Evolutionary conservation across 2,888 invertebrate species (phyloP).

Genomic region (Drosophila neonasuta): DNA sequence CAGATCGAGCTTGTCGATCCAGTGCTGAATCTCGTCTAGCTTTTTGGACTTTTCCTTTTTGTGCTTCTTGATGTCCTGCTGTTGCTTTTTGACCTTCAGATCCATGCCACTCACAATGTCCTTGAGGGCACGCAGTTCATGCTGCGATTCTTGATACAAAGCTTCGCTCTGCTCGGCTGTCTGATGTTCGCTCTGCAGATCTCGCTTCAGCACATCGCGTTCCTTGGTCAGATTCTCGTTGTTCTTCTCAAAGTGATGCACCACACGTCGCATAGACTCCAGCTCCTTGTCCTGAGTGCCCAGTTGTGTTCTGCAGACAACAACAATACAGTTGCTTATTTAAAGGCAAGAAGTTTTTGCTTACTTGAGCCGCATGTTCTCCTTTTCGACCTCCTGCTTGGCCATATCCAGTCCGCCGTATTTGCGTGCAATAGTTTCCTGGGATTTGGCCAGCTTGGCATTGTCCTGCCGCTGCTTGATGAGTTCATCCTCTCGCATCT

Average conservation of each 20-base stretch:
- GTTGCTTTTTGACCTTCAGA: constrained; percentile 74
- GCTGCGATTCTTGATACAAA: constrained; percentile 76
- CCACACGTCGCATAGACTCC: constrained; percentile 78
- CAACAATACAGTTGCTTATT: neutral
- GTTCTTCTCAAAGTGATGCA: constrained; percentile 78
- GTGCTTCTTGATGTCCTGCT: constrained; percentile 70
- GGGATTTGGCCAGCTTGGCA: constrained; percentile 76
- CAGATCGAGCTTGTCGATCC: constrained; percentile 79
- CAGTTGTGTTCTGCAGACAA: constrained; percentile 69
- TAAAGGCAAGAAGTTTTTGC: neutral
- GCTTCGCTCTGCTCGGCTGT: constrained; percentile 62
- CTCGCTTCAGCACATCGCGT: constrained; percentile 78
- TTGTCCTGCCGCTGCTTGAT: constrained; percentile 80
- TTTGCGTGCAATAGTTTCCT: constrained; percentile 79
- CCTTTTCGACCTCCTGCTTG: constrained; percentile 74
- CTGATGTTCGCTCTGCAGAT: constrained; percentile 74
- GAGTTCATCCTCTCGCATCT: constrained; percentile 81
- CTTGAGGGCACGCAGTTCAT: constrained; percentile 79
- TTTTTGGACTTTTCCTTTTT: constrained; percentile 79
- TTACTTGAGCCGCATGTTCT: constrained; percentile 78
- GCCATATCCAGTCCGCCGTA: constrained; percentile 74
- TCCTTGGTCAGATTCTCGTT: constrained; percentile 79
- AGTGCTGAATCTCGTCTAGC: constrained; percentile 79
- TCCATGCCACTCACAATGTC: constrained; percentile 75
- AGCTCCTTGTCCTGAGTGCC: constrained; percentile 80